A percentile compares a stretch with the other conserved stretches of the same genome.
These are phyloP conservation scores for Caenorhabditis remanei DNA, from an alignment of 1,140 invertebrate species.

Conservation along the genomic window DNA sequence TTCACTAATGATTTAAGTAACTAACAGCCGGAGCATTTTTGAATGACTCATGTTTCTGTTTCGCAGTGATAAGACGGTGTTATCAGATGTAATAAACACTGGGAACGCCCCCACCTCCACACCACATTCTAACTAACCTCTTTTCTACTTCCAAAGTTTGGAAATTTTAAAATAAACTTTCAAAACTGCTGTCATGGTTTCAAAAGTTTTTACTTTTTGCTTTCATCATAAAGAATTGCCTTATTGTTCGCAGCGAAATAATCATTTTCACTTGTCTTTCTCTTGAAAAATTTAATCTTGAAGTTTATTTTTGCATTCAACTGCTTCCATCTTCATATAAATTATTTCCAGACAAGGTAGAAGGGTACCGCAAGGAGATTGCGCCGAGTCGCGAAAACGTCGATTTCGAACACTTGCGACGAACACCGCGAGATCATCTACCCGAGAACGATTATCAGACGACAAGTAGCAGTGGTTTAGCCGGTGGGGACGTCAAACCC, in stretches of 20 bases:
- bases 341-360: slow-evolving; percentile 40
- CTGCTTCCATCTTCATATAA: not conserved
- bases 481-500: slow-evolving; percentile 25
- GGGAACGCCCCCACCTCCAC: slow-evolving; percentile 40
- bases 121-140: not conserved
- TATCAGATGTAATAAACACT: slow-evolving; percentile 46
- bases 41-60: slow-evolving; percentile 40
- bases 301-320: too few relatives aligned
- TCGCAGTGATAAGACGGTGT: slow-evolving; percentile 24
- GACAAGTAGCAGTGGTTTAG: slow-evolving; percentile 12
- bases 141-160: not conserved
- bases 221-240: too few relatives aligned
- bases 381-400: slow-evolving; percentile 48
- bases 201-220: not conserved
- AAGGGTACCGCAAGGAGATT: slow-evolving; percentile 52
- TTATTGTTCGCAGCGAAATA: too few relatives aligned
- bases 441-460: slow-evolving; percentile 40
- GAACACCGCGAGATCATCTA: slow-evolving; percentile 28
- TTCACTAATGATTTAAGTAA: slow-evolving; percentile 31
- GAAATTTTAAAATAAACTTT: not conserved
- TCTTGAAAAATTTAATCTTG: too few relatives aligned
- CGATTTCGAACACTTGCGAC: slow-evolving; percentile 44
- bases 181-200: not conserved
- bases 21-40: not conserved
- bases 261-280: too few relatives aligned